Conservation (phyloP, 2,113 vertebrate species). For the Eubucco bourcierii region DNA sequence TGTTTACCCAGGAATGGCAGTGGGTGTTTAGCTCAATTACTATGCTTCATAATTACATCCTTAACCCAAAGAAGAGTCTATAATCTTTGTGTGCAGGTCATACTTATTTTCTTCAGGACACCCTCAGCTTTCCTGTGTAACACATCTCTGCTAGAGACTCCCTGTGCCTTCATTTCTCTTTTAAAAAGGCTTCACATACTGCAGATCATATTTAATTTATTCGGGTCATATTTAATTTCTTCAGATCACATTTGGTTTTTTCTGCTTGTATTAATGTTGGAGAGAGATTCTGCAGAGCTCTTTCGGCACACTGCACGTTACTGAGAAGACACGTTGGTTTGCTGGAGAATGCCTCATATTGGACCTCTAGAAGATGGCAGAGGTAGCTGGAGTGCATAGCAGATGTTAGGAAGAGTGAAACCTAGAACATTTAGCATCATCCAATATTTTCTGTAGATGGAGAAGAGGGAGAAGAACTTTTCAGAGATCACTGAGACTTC, state of each 20-base stretch:
- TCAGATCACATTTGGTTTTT: fast-evolving
- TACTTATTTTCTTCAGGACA: neutral
- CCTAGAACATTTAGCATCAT: fast-evolving
- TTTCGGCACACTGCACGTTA: fast-evolving
- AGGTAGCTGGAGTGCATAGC: fast-evolving
- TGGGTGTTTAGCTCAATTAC: neutral
- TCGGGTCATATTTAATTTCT: fast-evolving
- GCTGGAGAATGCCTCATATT: neutral
- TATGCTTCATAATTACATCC: no score
- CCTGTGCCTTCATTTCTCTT: fast-evolving
- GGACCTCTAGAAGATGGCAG: neutral
- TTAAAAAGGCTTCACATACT: fast-evolving
- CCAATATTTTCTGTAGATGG: neutral
- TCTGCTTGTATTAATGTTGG: fast-evolving
- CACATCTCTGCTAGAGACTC: neutral
- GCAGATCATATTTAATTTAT: fast-evolving
- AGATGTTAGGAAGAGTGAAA: no score
- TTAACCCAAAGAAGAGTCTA: neutral
- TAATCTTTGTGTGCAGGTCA: neutral
- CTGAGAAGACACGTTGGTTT: fast-evolving
- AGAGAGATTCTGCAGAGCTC: neutral
- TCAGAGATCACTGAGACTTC: neutral
- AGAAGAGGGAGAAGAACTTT: neutral
- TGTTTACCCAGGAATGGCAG: neutral
- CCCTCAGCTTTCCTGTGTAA: fast-evolving